A percentile compares a stretch with the other conserved stretches of the same genome.
Evolutionary conservation across 1,140 invertebrate genomes (phyloP).

Genomic region (Nasonia longicornis): DNA sequence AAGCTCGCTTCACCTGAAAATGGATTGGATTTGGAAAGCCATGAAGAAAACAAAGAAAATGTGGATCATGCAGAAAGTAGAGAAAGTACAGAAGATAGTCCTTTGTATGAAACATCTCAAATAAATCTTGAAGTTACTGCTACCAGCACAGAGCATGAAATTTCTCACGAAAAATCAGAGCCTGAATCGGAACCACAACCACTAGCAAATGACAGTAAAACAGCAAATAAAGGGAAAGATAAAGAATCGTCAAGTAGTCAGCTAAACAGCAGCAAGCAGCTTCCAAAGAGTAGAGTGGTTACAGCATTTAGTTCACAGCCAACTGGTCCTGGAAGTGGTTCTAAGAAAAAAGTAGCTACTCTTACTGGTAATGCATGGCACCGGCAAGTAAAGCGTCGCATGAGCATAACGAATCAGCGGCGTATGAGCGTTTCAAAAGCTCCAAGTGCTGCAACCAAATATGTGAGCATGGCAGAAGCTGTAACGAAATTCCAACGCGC

Average conservation of each 20-base stretch:
- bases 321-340: neutral
- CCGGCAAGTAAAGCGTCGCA: constrained; percentile 21
- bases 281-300: constrained; percentile 40
- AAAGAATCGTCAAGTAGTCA: constrained; percentile 6
- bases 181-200: neutral
- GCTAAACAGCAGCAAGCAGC: neutral
- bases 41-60: constrained; percentile 15
- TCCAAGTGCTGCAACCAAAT: constrained; percentile 51
- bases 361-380: constrained; percentile 6
- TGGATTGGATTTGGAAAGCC: neutral
- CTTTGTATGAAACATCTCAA: constrained; percentile 16
- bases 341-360: constrained; percentile 22
- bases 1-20: neutral
- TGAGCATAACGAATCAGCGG: constrained; percentile 44
- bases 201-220: neutral
- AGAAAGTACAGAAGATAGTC: neutral
- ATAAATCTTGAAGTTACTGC: constrained; percentile 34
- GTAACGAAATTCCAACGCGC: constrained; percentile 64
- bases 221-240: neutral
- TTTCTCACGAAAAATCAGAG: constrained; percentile 30
- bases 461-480: constrained; percentile 66
- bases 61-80: constrained; percentile 25
- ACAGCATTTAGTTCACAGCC: neutral
- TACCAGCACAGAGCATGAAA: constrained; percentile 33
- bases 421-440: constrained; percentile 48